Evolutionary conservation across 2,797 vertebrate species (phyloP).

Genomic region (Gymnocypris eckloni): DNA sequence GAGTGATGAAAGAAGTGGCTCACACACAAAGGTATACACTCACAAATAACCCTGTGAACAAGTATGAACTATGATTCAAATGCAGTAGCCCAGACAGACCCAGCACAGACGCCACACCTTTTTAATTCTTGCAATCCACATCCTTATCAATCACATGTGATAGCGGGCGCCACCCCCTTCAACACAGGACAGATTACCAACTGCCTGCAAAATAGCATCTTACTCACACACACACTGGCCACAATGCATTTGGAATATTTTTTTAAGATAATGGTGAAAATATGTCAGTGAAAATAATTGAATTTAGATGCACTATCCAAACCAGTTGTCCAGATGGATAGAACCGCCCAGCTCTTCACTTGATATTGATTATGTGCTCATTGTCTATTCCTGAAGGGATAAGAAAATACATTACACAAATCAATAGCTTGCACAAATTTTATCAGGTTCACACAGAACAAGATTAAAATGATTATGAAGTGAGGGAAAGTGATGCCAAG

Average conservation of each 20-base stretch:
- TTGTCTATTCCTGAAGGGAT: constrained; percentile 60
- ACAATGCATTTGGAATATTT: constrained; percentile 33
- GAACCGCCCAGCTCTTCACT: constrained; percentile 31
- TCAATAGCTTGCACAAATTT: constrained; percentile 59
- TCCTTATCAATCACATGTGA: constrained; percentile 47
- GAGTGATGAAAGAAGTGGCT: constrained; percentile 25
- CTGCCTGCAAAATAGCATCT: constrained; percentile 27
- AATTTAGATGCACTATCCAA: constrained; percentile 54
- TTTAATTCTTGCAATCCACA: constrained; percentile 43
- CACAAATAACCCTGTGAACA: constrained; percentile 20
- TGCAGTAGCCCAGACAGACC: constrained; percentile 4
- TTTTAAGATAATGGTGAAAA: constrained; percentile 58
- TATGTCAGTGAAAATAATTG: constrained; percentile 56
- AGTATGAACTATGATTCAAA: constrained; percentile 13
- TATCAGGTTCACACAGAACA: constrained; percentile 34
- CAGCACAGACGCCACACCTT: background rate
- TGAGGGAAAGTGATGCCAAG: constrained; percentile 51
- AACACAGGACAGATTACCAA: constrained; percentile 21
- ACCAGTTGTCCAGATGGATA: constrained; percentile 46
- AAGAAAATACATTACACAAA: constrained; percentile 60
- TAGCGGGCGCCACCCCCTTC: constrained; percentile 21
- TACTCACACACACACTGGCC: constrained; percentile 5
- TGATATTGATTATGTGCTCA: constrained; percentile 58
- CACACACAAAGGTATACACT: background rate
- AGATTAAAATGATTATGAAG: constrained; percentile 60